Percentiles rank a stretch among this genome's conserved stretches.
Conservation (phyloP, 2,888 invertebrate species). For the Tetramorium bicarinatum region DNA sequence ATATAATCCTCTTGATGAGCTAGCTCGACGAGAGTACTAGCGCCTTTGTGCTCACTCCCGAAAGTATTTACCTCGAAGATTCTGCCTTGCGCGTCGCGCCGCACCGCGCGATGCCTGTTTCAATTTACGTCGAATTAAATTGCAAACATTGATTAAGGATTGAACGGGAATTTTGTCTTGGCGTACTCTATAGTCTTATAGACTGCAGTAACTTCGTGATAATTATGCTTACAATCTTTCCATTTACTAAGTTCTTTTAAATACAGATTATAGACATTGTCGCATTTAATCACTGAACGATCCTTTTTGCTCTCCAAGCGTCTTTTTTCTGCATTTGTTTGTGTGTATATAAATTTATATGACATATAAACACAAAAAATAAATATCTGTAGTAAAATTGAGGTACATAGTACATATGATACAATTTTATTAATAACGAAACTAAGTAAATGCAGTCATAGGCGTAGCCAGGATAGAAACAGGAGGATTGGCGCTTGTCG, state of each 20-base stretch:
- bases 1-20: slow-evolving; percentile 76
- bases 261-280: background rate
- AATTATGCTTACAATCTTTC: slow-evolving; percentile 34
- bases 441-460: background rate
- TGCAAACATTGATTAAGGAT: slow-evolving; percentile 45
- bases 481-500: no score
- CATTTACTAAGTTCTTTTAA: slow-evolving; percentile 7
- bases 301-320: background rate
- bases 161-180: slow-evolving; percentile 13
- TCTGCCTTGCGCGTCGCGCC: slow-evolving; percentile 58
- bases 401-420: background rate
- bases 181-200: background rate
- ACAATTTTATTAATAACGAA: background rate
- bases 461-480: no score
- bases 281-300: background rate
- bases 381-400: background rate
- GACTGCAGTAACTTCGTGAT: background rate
- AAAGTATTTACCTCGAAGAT: slow-evolving; percentile 71
- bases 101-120: slow-evolving; percentile 30
- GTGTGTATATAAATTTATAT: background rate
- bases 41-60: slow-evolving; percentile 67
- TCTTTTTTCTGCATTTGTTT: background rate
- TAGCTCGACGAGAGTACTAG: slow-evolving; percentile 57
- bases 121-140: slow-evolving; percentile 60
- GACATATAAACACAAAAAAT: background rate